These are phyloP conservation scores for Elaeidobius kamerunicus DNA, from an alignment of 2,888 invertebrate species.

Conservation along the genomic window DNA sequence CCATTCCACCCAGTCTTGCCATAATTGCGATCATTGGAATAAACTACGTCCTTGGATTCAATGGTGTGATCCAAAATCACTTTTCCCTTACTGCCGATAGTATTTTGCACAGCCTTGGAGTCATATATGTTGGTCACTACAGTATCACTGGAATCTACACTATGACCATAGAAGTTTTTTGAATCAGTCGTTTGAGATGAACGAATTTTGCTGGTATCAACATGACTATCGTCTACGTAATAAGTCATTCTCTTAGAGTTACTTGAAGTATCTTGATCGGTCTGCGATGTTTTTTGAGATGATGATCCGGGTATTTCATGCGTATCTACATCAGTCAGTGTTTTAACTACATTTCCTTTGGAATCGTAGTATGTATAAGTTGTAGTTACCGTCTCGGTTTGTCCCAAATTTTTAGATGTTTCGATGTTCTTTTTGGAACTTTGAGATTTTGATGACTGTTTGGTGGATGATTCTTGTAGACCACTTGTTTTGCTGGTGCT, in stretches of 20 bases:
- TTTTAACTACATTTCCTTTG: constrained; percentile 46
- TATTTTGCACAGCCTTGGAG: constrained; percentile 44
- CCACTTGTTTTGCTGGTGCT: constrained; percentile 6
- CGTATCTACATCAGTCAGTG: constrained; percentile 42
- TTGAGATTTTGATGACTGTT: neutral
- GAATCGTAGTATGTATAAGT: constrained; percentile 48
- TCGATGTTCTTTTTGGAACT: constrained; percentile 9
- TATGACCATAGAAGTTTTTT: constrained; percentile 36
- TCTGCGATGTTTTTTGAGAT: constrained; percentile 4
- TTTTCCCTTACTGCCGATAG: constrained; percentile 46
- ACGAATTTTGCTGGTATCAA: constrained; percentile 38
- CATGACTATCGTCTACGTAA: constrained; percentile 34
- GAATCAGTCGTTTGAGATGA: constrained; percentile 38
- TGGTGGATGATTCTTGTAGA: constrained; percentile 6
- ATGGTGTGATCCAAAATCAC: constrained; percentile 53
- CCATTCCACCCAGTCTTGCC: constrained; percentile 49
- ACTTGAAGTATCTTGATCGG: constrained; percentile 9
- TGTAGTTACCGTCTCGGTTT: constrained; percentile 39
- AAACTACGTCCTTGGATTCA: constrained; percentile 46
- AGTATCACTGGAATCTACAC: constrained; percentile 38
- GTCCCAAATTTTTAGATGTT: constrained; percentile 31
- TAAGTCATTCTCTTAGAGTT: constrained; percentile 22
- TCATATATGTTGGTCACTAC: constrained; percentile 44
- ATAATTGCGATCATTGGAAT: constrained; percentile 45
- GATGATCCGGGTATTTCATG: constrained; percentile 31